Percentiles rank a stretch among this genome's conserved stretches.
These are phyloP conservation scores for Tiaroga cobitis DNA, from an alignment of 2,797 vertebrate genomes.

Conservation along the genomic window DNA sequence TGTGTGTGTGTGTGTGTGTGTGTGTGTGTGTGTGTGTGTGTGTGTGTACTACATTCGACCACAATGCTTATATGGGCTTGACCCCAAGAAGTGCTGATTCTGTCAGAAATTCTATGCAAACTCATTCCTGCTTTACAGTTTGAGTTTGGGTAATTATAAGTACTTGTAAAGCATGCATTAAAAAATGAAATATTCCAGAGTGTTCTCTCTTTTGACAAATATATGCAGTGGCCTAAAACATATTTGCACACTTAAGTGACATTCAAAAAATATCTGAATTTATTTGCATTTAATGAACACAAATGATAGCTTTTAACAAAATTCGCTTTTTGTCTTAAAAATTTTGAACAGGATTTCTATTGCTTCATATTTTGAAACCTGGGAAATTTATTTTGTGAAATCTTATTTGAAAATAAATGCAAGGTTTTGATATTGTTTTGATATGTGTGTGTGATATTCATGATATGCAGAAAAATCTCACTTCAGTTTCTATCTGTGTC, in stretches of 20 bases:
- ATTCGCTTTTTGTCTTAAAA: not conserved
- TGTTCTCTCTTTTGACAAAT: constrained; percentile 1
- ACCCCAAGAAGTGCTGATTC: constrained; percentile 39
- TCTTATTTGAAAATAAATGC: not conserved
- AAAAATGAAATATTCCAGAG: not conserved
- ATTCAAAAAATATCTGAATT: not conserved
- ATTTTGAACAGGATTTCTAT: not conserved
- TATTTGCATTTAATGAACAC: not conserved
- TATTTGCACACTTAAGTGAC: not conserved
- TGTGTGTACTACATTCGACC: constrained; percentile 19
- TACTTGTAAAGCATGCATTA: not conserved
- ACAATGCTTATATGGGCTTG: constrained; percentile 32
- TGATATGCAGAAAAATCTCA: not conserved
- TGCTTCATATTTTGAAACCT: not conserved
- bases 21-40: constrained; percentile 8
- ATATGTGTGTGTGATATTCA: not conserved
- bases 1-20: too few relatives aligned
- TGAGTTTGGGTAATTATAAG: constrained; percentile 29
- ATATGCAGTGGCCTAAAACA: not conserved
- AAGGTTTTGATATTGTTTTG: not conserved
- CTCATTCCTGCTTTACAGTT: constrained; percentile 20
- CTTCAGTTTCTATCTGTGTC: not conserved
- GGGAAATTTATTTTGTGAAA: not conserved
- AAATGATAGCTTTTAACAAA: not conserved
- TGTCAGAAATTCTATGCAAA: constrained; percentile 23